Conservation (phyloP, 2,797 vertebrate genomes). For the Bovichtus variegatus region DNA sequence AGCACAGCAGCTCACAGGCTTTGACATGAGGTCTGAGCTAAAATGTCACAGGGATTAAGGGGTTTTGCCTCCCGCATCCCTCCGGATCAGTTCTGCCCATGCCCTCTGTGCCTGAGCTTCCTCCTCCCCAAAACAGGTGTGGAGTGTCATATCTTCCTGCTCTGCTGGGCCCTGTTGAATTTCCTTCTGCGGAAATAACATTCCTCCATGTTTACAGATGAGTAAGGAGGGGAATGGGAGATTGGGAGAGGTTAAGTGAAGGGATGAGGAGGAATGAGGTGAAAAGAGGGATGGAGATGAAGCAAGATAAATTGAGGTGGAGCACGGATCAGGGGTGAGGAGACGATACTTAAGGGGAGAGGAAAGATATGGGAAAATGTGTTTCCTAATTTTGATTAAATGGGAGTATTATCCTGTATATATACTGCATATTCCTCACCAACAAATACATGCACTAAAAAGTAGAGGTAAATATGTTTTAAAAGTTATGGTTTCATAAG, state of each 20-base stretch:
- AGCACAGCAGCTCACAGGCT: slow-evolving; percentile 58
- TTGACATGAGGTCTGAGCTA: slow-evolving; percentile 68
- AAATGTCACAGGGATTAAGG: slow-evolving; percentile 79
- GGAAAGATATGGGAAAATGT: neutral
- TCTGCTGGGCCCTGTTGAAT: slow-evolving; percentile 50
- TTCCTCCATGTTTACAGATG: slow-evolving; percentile 52
- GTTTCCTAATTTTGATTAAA: neutral
- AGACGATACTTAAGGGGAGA: neutral
- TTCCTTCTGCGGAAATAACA: slow-evolving; percentile 51
- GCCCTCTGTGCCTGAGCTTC: slow-evolving; percentile 46
- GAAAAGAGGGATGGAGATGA: slow-evolving; percentile 2
- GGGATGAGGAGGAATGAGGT: slow-evolving; percentile 8
- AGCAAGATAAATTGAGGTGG: neutral
- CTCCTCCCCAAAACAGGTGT: slow-evolving; percentile 57
- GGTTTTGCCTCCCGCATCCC: slow-evolving; percentile 69
- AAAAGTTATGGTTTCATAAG: neutral
- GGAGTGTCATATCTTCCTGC: slow-evolving; percentile 56
- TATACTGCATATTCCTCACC: neutral
- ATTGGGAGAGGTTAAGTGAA: slow-evolving; percentile 8
- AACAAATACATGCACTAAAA: neutral
- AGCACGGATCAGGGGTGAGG: neutral
- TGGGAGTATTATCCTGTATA: neutral
- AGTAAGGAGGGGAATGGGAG: slow-evolving; percentile 39
- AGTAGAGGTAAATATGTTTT: neutral
- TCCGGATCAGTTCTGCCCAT: slow-evolving; percentile 57